A percentile compares a stretch with the other conserved stretches of the same genome.
phyloP scores from a whole-genome alignment of 2,797 vertebrate species.

The Intellagama lesueurii region DNA sequence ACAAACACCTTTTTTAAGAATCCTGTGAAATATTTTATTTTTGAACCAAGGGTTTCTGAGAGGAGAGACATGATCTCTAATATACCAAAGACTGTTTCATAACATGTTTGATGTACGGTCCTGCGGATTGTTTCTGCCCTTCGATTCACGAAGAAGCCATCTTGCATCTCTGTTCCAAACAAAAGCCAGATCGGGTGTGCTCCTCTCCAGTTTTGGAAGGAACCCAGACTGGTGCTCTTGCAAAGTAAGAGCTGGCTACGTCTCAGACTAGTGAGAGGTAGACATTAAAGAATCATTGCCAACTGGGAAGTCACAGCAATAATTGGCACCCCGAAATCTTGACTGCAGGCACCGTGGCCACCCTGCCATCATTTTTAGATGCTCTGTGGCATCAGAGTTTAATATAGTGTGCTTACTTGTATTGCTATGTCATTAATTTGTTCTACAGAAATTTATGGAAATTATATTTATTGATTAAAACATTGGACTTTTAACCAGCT shows the following conservation, averaged over 20 bases:
- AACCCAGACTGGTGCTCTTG: not conserved
- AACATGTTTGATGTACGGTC: constrained; percentile 7
- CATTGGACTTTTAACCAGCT: constrained; percentile 52
- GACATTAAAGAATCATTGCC: constrained; percentile 34
- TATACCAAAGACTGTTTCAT: constrained; percentile 50
- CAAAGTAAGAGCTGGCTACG: constrained; percentile 6
- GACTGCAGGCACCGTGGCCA: constrained; percentile 74
- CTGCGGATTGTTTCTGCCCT: not conserved
- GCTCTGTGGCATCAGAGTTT: constrained; percentile 47
- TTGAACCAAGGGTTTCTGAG: constrained; percentile 33
- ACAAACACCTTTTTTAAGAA: fast-evolving
- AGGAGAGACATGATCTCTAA: not conserved
- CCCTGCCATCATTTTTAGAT: constrained; percentile 52
- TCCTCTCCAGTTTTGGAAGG: constrained; percentile 18
- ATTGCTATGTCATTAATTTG: constrained; percentile 76
- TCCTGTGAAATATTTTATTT: not conserved
- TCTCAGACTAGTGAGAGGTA: constrained; percentile 27
- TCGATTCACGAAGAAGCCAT: not conserved
- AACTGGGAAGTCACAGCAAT: constrained; percentile 65
- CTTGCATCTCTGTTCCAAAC: constrained; percentile 4
- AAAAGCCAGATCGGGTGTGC: constrained; percentile 1
- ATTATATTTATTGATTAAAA: constrained; percentile 93
- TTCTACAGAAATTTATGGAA: constrained; percentile 83
- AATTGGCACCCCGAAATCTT: constrained; percentile 59
- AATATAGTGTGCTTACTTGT: constrained; percentile 64